phyloP scores from a whole-genome alignment of 2,113 vertebrate species.

The Apus apus region DNA sequence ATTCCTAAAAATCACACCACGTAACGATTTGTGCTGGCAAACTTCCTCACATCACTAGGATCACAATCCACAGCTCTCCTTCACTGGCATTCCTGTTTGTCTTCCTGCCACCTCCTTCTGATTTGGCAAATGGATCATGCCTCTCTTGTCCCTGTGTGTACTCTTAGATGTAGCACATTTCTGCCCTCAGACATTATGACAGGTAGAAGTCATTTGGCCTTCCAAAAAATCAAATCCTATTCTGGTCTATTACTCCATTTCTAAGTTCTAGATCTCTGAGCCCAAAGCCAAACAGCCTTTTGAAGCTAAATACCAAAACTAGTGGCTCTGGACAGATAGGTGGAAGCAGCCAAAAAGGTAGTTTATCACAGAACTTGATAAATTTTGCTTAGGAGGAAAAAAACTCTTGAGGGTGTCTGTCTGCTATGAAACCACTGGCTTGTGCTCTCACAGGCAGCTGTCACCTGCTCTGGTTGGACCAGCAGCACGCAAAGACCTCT shows the following conservation, averaged over 20 bases:
- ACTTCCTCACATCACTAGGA: accelerated
- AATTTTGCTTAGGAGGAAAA: background rate
- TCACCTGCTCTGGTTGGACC: background rate
- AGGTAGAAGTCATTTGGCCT: background rate
- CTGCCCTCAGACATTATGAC: background rate
- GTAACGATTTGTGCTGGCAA: background rate
- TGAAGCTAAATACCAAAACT: background rate
- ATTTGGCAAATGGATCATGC: background rate
- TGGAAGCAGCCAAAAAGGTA: background rate
- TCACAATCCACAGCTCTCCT: background rate
- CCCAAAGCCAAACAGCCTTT: background rate
- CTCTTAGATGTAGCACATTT: background rate
- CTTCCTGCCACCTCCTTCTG: background rate
- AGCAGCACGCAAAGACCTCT: background rate
- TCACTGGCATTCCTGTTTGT: background rate
- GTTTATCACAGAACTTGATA: background rate
- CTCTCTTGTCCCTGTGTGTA: accelerated
- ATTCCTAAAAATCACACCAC: background rate
- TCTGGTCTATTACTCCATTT: background rate
- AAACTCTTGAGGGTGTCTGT: accelerated
- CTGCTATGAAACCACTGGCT: background rate
- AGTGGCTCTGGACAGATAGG: background rate
- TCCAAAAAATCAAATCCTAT: background rate
- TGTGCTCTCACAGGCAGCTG: background rate
- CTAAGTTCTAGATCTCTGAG: background rate